phyloP scores from a whole-genome alignment of 2,888 invertebrate genomes.

The Acleris holmiana region DNA sequence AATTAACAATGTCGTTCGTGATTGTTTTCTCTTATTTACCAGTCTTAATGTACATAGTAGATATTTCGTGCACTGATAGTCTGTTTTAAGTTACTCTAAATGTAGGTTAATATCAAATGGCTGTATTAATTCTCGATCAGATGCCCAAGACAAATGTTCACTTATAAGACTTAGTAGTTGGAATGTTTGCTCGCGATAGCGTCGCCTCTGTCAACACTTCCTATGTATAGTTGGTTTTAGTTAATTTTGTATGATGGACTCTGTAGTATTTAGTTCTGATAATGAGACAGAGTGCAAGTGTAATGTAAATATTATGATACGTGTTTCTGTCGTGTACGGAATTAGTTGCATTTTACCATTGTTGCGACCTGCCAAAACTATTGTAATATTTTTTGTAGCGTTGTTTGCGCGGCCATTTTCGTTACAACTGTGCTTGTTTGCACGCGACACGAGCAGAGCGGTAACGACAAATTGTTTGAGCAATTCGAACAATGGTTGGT shows the following conservation, averaged over 20 bases:
- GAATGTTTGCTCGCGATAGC: slow-evolving; percentile 55
- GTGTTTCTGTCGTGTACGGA: slow-evolving; percentile 69
- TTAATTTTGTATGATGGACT: slow-evolving; percentile 52
- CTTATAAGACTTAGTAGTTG: slow-evolving; percentile 59
- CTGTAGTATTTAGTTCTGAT: slow-evolving; percentile 59
- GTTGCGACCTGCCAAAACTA: slow-evolving; percentile 83
- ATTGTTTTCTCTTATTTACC: slow-evolving; percentile 60
- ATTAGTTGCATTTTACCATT: slow-evolving; percentile 82
- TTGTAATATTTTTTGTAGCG: slow-evolving; percentile 77
- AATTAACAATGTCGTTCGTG: slow-evolving; percentile 55
- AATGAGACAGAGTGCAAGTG: slow-evolving; percentile 56
- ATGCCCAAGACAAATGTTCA: slow-evolving; percentile 61
- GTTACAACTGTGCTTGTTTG: slow-evolving; percentile 11
- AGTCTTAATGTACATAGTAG: slow-evolving; percentile 75
- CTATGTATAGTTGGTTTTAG: slow-evolving; percentile 63
- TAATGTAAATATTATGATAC: slow-evolving; percentile 76
- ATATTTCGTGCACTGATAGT: slow-evolving; percentile 79
- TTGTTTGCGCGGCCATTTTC: slow-evolving; percentile 48
- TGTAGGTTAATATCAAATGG: slow-evolving; percentile 68
- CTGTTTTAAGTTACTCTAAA: slow-evolving; percentile 69
- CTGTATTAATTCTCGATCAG: slow-evolving; percentile 69
- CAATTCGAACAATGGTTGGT: too few relatives aligned
- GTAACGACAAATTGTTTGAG: too few relatives aligned
- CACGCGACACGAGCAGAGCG: too few relatives aligned
- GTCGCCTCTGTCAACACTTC: slow-evolving; percentile 48